These are phyloP conservation scores for Chouioia cunea DNA, from an alignment of 2,888 invertebrate genomes.

Conservation along the genomic window DNA sequence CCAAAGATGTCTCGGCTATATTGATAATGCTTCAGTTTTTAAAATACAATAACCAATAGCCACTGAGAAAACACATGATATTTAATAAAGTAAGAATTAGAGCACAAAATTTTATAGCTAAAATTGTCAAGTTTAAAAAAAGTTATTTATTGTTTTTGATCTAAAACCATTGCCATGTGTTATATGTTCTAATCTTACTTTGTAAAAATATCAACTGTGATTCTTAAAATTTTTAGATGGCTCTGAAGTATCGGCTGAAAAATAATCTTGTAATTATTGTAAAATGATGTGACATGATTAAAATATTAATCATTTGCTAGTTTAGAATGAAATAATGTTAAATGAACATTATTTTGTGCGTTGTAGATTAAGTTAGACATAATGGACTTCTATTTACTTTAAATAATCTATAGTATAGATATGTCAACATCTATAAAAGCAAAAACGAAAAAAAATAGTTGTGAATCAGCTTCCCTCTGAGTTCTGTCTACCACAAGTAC, in stretches of 20 bases:
- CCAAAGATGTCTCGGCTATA: slow-evolving; percentile 28
- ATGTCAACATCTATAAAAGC: slow-evolving; percentile 27
- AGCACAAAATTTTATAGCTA: slow-evolving; percentile 21
- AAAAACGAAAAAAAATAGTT: slow-evolving; percentile 23
- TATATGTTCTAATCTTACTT: slow-evolving; percentile 37
- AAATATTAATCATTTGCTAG: slow-evolving; percentile 41
- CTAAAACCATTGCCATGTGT: slow-evolving; percentile 34
- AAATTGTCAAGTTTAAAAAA: slow-evolving; percentile 24
- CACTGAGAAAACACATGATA: slow-evolving; percentile 23
- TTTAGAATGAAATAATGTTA: slow-evolving; percentile 35
- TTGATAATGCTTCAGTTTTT: slow-evolving; percentile 7
- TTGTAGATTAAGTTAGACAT: slow-evolving; percentile 39
- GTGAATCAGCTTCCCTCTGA: slow-evolving; percentile 39
- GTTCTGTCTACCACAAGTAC: slow-evolving; percentile 36
- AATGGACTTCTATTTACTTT: slow-evolving; percentile 37
- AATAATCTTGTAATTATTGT: slow-evolving; percentile 48
- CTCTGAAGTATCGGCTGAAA: slow-evolving; percentile 41
- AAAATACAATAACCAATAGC: slow-evolving; percentile 27
- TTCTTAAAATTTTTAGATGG: slow-evolving; percentile 46
- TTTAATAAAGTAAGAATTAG: slow-evolving; percentile 26
- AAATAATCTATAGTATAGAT: slow-evolving; percentile 20
- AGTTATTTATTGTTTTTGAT: slow-evolving; percentile 40
- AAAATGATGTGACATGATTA: slow-evolving; percentile 42
- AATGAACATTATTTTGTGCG: slow-evolving; percentile 43
- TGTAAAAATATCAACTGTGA: slow-evolving; percentile 47